Evolutionary conservation across 1,140 invertebrate species (phyloP).

Genomic region (Meteorus sp.): DNA sequence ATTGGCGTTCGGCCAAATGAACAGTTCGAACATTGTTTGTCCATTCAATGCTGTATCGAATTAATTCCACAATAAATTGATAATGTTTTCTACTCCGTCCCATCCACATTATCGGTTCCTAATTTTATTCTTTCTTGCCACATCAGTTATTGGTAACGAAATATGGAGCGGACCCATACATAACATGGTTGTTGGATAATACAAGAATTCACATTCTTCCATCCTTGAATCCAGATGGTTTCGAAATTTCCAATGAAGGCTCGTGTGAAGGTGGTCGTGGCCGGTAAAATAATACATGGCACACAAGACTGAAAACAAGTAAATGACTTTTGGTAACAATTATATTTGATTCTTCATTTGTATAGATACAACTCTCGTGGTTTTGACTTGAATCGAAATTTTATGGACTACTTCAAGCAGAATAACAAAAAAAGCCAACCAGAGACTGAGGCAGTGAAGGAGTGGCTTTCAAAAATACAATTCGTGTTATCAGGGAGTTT

Average conservation of each 20-base stretch:
- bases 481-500: conserved; percentile 90
- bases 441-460: conserved; percentile 93
- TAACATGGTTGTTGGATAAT: conserved; percentile 85
- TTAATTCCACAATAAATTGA: too few species aligned
- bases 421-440: conserved; percentile 85
- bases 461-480: conserved; percentile 89
- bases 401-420: conserved; percentile 89
- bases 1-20: too few species aligned
- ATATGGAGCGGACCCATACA: conserved; percentile 77
- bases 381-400: conserved; percentile 89
- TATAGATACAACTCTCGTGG: conserved; percentile 82
- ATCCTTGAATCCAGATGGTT: conserved; percentile 91
- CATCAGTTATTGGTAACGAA: conserved; percentile 76
- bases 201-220: conserved; percentile 91
- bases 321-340: too few species aligned
- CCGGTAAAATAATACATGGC: too few species aligned
- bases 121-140: too few species aligned
- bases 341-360: too few species aligned
- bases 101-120: too few species aligned
- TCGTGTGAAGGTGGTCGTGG: conserved; percentile 83
- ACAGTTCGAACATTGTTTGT: too few species aligned
- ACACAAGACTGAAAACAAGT: too few species aligned
- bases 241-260: conserved; percentile 83
- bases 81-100: too few species aligned
- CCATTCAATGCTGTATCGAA: too few species aligned